Evolutionary conservation across 1,140 invertebrate species (phyloP).

Genomic region (Drosophila sulfurigaster): DNA sequence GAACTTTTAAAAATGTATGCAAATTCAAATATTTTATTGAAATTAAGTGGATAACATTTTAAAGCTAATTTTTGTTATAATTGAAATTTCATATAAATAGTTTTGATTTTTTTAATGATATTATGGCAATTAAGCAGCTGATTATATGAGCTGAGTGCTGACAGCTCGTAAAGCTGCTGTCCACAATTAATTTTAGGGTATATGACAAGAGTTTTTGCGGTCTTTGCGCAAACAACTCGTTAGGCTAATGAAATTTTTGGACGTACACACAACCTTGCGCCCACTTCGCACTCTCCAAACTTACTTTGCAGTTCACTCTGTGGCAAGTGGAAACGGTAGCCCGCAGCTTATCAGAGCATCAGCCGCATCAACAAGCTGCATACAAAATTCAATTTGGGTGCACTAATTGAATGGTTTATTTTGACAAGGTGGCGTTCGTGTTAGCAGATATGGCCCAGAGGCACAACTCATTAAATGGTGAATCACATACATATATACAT

Average conservation of each 20-base stretch:
- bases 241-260: constrained; percentile 77
- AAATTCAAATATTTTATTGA: too few species aligned
- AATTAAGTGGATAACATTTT: too few species aligned
- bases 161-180: constrained; percentile 22
- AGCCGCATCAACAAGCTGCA: constrained; percentile 73
- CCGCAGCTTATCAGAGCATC: constrained; percentile 70
- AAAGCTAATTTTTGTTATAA: too few species aligned
- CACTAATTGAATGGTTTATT: constrained; percentile 82
- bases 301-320: neutral
- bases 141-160: neutral
- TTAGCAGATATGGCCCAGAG: constrained; percentile 69
- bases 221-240: constrained; percentile 75
- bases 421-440: constrained; percentile 70
- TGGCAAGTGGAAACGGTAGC: constrained; percentile 42
- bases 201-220: constrained; percentile 60
- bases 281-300: neutral
- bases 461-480: constrained; percentile 17
- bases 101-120: neutral
- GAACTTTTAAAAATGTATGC: too few species aligned
- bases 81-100: too few species aligned
- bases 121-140: constrained; percentile 7
- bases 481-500: constrained; percentile 1
- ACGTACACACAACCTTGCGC: constrained; percentile 4
- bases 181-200: constrained; percentile 49
- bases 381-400: constrained; percentile 77